Evolutionary conservation across 1,140 invertebrate species (phyloP), one percentile per base, ranked within the genome.

Genomic region (Drosophila persimilis): DNA sequence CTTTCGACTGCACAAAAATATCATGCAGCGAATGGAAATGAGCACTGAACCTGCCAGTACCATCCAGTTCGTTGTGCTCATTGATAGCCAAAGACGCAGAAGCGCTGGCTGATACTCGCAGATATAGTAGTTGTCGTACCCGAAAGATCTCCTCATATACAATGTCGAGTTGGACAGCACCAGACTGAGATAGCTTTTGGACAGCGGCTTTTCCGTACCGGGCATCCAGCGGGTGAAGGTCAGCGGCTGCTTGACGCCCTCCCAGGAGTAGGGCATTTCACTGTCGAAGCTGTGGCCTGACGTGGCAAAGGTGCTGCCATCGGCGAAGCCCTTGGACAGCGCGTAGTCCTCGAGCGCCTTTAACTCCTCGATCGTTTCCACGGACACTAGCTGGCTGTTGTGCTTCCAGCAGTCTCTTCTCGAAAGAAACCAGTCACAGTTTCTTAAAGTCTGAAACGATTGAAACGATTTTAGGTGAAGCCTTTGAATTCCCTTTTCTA

Each of bases 261-360:
- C 47, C 80, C 80, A 83, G 7, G 29, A 39, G 39, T 26, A 84
- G 1, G 58, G 48, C 13, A 22, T 9, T 0, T n/a, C 29, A 0
- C 47, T 61, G 1, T 51, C 1, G 8, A 59, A 76, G 29, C 50
- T 84, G 22, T 72, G n/a, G 1, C 71, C 80, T 1, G 80, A 79
- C 5, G 80, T 84, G 8, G 58, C 43, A 11, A 84, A 84, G 1
- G 51, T 65, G n/a, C 58, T 80, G 6, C 76, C 80, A 29, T 85
- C 62, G 15, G 26, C 5, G 58, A 59, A 80, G 0, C 56, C 62
- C 17, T 45, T 43, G 0, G 22, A 24, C 0, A 43, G 2, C 8
- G 85, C 48, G 59, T 72, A 85, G 0, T 22, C 5, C 15, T 67
- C 51, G 3, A 85, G 43, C 0, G 26, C 7, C 0, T 1, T 2